Evolutionary conservation across 2,113 vertebrate genomes (phyloP).

Genomic region (Lasiurus borealis): DNA sequence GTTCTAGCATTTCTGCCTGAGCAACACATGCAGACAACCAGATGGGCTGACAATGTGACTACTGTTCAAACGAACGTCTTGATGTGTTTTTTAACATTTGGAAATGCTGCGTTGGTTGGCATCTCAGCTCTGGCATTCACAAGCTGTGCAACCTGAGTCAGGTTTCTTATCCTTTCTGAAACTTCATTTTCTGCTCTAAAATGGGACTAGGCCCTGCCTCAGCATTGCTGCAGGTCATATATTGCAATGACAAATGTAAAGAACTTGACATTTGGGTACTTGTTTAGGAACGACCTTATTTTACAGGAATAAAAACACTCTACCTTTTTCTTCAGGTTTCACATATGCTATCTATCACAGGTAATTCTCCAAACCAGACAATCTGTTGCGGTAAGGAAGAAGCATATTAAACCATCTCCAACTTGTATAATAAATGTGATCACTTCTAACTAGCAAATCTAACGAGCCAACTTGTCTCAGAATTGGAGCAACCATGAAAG

Average conservation of each 20-base stretch:
- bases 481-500: background rate
- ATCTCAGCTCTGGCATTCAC: background rate
- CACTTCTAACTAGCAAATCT: background rate
- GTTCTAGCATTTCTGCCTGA: background rate
- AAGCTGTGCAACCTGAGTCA: background rate
- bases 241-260: background rate
- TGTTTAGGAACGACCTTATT: background rate
- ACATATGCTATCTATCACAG: background rate
- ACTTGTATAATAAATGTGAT: slow-evolving; percentile 2
- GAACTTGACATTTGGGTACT: background rate
- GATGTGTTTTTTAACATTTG: background rate
- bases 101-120: background rate
- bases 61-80: background rate
- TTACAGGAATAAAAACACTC: background rate
- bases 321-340: background rate
- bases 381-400: background rate
- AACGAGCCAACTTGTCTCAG: background rate
- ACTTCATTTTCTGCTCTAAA: slow-evolving; percentile 11
- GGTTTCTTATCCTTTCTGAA: background rate
- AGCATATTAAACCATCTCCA: background rate
- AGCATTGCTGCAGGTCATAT: background rate
- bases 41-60: background rate
- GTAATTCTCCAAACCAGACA: slow-evolving; percentile 41
- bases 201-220: background rate
- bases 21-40: background rate